phyloP scores from a whole-genome alignment of 2,888 invertebrate species.

The Heliconius aoede region DNA sequence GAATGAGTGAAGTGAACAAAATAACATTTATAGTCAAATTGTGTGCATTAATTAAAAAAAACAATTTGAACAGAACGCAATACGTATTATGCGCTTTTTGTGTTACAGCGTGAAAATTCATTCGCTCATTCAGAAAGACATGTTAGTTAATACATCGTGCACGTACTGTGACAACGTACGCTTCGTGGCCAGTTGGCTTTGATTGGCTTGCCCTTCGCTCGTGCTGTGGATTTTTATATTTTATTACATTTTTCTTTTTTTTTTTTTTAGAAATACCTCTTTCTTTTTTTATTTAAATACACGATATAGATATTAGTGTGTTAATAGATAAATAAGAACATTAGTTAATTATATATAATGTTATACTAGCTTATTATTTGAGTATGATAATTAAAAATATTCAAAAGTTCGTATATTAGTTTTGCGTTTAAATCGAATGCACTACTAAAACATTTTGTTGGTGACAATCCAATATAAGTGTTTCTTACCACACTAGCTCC shows the following conservation, averaged over 20 bases:
- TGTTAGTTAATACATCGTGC: constrained; percentile 66
- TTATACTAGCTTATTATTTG: constrained; percentile 16
- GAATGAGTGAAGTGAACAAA: constrained; percentile 55
- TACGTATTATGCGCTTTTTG: background rate
- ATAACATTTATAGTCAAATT: constrained; percentile 6
- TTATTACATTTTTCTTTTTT: constrained; percentile 9
- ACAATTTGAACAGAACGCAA: background rate
- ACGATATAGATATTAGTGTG: background rate
- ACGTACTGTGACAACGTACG: constrained; percentile 79
- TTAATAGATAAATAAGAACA: constrained; percentile 8
- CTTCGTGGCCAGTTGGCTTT: constrained; percentile 72
- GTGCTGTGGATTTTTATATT: constrained; percentile 66
- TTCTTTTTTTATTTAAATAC: background rate
- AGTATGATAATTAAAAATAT: background rate
- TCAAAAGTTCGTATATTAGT: background rate
- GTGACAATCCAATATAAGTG: background rate
- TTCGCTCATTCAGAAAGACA: constrained; percentile 53
- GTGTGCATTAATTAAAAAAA: constrained; percentile 1
- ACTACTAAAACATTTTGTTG: background rate
- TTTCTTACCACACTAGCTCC: constrained; percentile 92
- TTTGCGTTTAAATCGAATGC: background rate
- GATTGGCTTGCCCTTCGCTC: constrained; percentile 69
- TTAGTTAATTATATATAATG: background rate
- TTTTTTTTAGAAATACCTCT: background rate
- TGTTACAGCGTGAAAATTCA: constrained; percentile 21